Evolutionary conservation across 2,797 vertebrate species (phyloP).

Genomic region (Apogon talboti): DNA sequence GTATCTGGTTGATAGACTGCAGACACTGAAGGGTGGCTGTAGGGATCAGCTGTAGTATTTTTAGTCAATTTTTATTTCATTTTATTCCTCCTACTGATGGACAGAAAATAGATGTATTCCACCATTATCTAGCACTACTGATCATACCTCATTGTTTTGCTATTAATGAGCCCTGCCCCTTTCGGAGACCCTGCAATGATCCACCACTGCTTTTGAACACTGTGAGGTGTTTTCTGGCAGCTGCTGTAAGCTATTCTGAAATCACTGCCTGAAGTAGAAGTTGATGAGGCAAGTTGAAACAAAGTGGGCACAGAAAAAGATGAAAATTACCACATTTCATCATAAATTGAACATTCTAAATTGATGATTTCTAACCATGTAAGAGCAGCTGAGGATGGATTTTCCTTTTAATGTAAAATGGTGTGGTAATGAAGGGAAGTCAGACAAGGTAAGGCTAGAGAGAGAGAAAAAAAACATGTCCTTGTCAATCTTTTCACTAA

Average conservation of each 20-base stretch:
- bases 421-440: constrained; percentile 8
- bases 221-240: constrained; percentile 34
- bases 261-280: constrained; percentile 46
- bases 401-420: constrained; percentile 1
- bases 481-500: constrained; percentile 24
- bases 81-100: background rate
- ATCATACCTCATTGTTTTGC: constrained; percentile 31
- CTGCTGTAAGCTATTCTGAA: constrained; percentile 49
- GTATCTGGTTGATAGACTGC: too few species aligned
- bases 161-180: constrained; percentile 44
- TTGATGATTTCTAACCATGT: constrained; percentile 19
- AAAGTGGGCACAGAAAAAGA: constrained; percentile 34
- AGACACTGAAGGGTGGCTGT: background rate
- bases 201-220: constrained; percentile 7
- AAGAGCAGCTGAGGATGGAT: constrained; percentile 25
- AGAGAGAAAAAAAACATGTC: constrained; percentile 9
- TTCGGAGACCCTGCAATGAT: constrained; percentile 23
- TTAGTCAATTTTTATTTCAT: background rate
- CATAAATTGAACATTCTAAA: constrained; percentile 37
- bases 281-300: constrained; percentile 51
- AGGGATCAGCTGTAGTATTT: background rate
- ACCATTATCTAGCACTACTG: constrained; percentile 34
- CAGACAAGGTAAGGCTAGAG: background rate
- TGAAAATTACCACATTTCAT: constrained; percentile 32
- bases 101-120: constrained; percentile 7